Conservation (phyloP, 2,888 invertebrate species). For the Catocala nupta region DNA sequence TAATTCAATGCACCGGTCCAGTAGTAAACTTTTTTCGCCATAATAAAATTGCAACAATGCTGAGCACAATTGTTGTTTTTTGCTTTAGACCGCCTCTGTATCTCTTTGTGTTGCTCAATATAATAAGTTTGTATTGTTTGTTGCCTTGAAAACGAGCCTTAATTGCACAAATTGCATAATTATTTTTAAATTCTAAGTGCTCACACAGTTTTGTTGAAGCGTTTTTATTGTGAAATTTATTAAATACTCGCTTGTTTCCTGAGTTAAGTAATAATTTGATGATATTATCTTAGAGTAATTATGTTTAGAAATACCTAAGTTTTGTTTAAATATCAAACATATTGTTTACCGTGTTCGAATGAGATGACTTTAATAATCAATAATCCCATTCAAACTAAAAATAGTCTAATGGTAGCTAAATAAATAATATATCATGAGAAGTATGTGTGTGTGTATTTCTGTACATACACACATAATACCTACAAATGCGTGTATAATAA, state of each 20-base stretch:
- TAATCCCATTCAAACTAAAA: too few relatives aligned
- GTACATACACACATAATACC: too few relatives aligned
- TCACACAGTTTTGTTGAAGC: background rate
- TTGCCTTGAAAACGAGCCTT: slow-evolving; percentile 9
- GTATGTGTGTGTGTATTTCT: too few relatives aligned
- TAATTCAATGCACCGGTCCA: slow-evolving; percentile 40
- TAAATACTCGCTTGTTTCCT: background rate
- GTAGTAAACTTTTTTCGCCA: slow-evolving; percentile 41
- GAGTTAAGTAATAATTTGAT: background rate
- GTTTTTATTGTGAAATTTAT: background rate
- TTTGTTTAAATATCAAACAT: too few relatives aligned
- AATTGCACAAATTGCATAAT: slow-evolving; percentile 12
- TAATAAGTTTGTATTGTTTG: slow-evolving; percentile 27
- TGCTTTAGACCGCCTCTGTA: slow-evolving; percentile 32
- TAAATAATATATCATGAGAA: too few relatives aligned
- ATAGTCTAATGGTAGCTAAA: too few relatives aligned
- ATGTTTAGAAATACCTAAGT: too few relatives aligned
- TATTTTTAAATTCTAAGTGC: slow-evolving; percentile 7
- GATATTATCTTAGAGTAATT: too few relatives aligned
- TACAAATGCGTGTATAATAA: too few relatives aligned
- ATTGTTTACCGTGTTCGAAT: too few relatives aligned
- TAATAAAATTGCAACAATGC: slow-evolving; percentile 53
- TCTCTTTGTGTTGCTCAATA: slow-evolving; percentile 26
- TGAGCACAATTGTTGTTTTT: slow-evolving; percentile 26
- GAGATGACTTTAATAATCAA: too few relatives aligned